Evolutionary conservation across 2,113 vertebrate genomes (phyloP), one percentile per base, ranked within the genome.

Genomic region (Myotis yumanensis): DNA sequence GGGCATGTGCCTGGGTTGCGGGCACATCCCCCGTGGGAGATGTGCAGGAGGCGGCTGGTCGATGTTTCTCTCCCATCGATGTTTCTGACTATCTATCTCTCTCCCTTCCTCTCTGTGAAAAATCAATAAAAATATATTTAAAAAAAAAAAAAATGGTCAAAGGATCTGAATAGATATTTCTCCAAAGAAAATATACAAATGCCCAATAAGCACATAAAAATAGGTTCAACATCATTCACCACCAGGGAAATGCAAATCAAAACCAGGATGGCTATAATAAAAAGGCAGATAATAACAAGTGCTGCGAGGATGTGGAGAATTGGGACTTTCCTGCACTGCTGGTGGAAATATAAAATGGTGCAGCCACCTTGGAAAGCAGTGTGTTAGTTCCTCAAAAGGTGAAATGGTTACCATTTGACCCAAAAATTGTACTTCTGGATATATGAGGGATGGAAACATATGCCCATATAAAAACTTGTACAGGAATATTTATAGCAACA

Each of bases 151-250:
- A 86, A 48, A 76, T 54, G 6, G 40, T 15, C 66, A 64, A 76
- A 80, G n/a, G 40, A 85, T 35, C 7, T 68, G 43, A 93, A 37
- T 28, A 57, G 22, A 71, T 20, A 89, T 76, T 91, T 91, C 57
- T 85, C 66, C 82, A 83, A 92, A 94, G 52, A 88, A 73, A 89
- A 90, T 35, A 71, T 11, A 71, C 14, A 84, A 80, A 77, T 37
- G 28, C 46, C 17, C 32, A 86, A 73, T 66, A 69, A 88, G 48
- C 64, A 94, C 40, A 46, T 37, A 14, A 64, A 87, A 91, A 89
- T 9, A 75, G 17, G 35, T 4, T 75, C 4, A 17, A 52, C 12
- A 18, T 40, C n/a, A 80, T 80, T 82, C 28, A 89, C 32, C 23
- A 43, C 25, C 48, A 77, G 32, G 20, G 51, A 86, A 89, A 84